These are phyloP conservation scores for Sphenopsis melanotis DNA, from an alignment of 2,797 vertebrate genomes.

Conservation along the genomic window DNA sequence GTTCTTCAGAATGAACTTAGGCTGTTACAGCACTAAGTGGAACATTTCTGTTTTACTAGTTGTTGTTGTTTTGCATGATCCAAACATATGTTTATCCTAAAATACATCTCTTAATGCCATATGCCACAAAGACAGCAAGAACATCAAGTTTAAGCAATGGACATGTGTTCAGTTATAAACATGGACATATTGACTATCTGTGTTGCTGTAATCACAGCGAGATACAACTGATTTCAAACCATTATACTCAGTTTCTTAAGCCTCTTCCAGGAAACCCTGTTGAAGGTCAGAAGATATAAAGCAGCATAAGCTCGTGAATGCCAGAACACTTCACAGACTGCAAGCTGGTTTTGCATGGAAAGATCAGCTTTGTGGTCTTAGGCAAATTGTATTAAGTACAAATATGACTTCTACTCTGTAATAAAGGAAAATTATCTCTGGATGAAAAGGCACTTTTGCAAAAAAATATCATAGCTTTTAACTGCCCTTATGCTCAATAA, in stretches of 20 bases:
- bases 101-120: conserved; percentile 36
- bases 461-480: not conserved
- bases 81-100: conserved; percentile 49
- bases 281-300: not conserved
- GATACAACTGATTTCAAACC: not conserved
- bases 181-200: conserved; percentile 13
- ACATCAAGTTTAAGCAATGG: conserved; percentile 31
- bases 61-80: not conserved
- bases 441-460: not conserved
- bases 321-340: not conserved
- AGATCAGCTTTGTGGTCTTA: not conserved
- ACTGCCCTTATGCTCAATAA: not conserved
- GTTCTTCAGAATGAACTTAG: not conserved
- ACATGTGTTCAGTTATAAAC: conserved; percentile 38
- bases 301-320: not conserved
- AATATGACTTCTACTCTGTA: not conserved
- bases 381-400: not conserved
- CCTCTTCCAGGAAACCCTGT: not conserved
- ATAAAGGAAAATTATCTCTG: not conserved
- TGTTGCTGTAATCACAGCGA: not conserved
- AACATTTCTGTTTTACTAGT: not conserved
- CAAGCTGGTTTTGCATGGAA: not conserved
- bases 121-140: conserved; percentile 20
- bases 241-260: not conserved
- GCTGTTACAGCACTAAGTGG: not conserved